phyloP scores from a whole-genome alignment of 2,888 invertebrate species.

The Argyra leucocephala region DNA sequence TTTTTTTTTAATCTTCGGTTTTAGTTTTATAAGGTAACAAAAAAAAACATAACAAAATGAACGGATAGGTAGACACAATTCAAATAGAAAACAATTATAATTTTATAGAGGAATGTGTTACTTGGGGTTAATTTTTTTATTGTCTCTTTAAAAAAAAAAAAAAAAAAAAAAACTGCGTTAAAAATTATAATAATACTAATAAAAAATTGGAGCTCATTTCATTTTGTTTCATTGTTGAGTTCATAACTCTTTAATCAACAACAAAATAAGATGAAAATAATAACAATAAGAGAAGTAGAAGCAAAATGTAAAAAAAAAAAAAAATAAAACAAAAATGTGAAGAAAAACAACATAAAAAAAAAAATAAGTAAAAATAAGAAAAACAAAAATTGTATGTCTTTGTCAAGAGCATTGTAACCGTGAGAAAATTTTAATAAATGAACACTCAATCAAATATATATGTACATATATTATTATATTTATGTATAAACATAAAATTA shows the following conservation, averaged over 20 bases:
- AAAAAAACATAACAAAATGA: no score
- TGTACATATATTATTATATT: neutral
- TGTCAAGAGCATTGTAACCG: constrained; percentile 6
- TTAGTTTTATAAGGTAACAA: no score
- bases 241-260: neutral
- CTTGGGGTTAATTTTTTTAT: no score
- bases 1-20: no score
- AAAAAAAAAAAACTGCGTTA: neutral
- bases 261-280: neutral
- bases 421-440: constrained; percentile 6
- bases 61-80: no score
- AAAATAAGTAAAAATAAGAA: neutral
- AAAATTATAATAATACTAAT: constrained; percentile 6
- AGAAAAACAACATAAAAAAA: neutral
- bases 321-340: no score
- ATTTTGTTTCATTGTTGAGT: neutral
- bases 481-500: neutral
- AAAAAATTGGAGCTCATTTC: constrained; percentile 6
- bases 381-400: constrained; percentile 2
- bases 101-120: no score
- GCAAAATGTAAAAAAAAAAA: no score
- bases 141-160: neutral
- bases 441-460: constrained; percentile 1
- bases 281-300: neutral
- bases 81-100: no score